phyloP scores from a whole-genome alignment of 2,113 vertebrate species.

The Tamias sibiricus region DNA sequence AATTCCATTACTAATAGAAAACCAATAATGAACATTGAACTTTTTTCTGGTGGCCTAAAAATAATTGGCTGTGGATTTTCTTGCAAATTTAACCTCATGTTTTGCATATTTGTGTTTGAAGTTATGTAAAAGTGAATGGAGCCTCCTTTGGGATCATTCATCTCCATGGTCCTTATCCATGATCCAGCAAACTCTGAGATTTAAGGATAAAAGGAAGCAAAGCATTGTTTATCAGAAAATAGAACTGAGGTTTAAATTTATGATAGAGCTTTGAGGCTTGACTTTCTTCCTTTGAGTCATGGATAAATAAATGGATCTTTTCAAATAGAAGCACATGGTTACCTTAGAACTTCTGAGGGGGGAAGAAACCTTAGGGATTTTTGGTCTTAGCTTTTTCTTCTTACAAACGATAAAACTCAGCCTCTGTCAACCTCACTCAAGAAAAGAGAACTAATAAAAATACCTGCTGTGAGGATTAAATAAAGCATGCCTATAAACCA shows the following conservation, averaged over 20 bases:
- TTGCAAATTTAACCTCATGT: conserved; percentile 49
- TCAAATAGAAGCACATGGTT: conserved; percentile 46
- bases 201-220: conserved; percentile 19
- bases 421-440: neutral
- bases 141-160: neutral
- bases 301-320: conserved; percentile 56
- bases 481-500: conserved; percentile 4
- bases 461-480: neutral
- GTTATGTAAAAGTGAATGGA: neutral
- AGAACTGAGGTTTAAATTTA: conserved; percentile 35
- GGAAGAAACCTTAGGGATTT: conserved; percentile 16
- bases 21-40: conserved; percentile 62
- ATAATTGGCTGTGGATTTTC: conserved; percentile 53
- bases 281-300: conserved; percentile 63
- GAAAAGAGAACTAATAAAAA: conserved; percentile 7
- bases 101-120: neutral
- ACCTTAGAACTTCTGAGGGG: conserved; percentile 33
- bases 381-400: conserved; percentile 41
- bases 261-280: neutral
- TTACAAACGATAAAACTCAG: conserved; percentile 55
- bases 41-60: conserved; percentile 28
- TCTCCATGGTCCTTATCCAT: neutral
- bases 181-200: neutral
- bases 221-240: conserved; percentile 30
- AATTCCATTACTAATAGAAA: conserved; percentile 71